Evolutionary conservation across 2,888 invertebrate genomes (phyloP).

Genomic region (Dryadula phaetusa): DNA sequence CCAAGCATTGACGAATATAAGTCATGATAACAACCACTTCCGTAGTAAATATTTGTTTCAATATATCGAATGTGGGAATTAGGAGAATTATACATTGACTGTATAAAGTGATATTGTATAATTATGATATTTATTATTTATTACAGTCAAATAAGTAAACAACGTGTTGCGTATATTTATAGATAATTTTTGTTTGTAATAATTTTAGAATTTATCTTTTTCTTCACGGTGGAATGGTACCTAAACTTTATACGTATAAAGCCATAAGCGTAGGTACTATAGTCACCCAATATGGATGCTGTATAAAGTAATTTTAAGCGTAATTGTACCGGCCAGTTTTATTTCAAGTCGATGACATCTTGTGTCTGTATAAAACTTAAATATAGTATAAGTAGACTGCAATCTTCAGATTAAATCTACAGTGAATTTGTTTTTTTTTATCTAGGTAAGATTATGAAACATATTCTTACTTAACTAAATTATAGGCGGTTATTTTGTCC

Average conservation of each 20-base stretch:
- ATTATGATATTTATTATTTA: constrained; percentile 9
- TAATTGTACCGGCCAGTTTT: no score
- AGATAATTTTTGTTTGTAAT: not conserved
- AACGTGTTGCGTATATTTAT: not conserved
- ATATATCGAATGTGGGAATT: constrained; percentile 66
- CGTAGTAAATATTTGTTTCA: constrained; percentile 62
- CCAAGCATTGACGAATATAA: constrained; percentile 23
- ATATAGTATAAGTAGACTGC: no score
- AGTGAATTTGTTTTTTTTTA: not conserved
- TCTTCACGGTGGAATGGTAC: no score
- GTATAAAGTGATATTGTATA: constrained; percentile 36
- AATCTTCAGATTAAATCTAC: no score
- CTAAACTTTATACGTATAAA: no score
- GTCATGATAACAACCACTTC: constrained; percentile 54
- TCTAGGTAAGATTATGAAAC: not conserved
- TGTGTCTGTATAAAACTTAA: no score
- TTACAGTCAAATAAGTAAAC: not conserved
- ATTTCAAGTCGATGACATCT: no score
- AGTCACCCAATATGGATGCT: no score
- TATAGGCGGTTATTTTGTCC: constrained; percentile 39
- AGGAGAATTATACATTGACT: constrained; percentile 48
- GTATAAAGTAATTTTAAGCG: no score
- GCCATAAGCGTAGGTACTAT: no score
- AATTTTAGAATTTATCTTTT: not conserved
- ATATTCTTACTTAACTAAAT: not conserved